A percentile compares a stretch with the other conserved stretches of the same genome.
phyloP scores from a whole-genome alignment of 2,797 vertebrate genomes.

The Girardinus metallicus region DNA sequence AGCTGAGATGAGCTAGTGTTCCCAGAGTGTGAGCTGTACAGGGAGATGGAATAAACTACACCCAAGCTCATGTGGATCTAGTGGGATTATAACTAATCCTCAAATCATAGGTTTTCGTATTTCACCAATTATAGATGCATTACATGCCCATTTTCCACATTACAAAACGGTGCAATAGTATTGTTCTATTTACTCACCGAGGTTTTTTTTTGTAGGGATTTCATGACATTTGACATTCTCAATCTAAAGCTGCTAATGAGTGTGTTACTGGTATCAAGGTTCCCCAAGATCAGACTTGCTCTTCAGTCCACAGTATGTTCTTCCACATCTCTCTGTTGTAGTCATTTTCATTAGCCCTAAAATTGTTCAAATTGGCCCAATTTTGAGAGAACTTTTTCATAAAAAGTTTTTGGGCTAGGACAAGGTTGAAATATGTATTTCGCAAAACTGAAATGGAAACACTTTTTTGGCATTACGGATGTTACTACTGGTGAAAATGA shows the following conservation, averaged over 20 bases:
- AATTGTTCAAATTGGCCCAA: too few relatives aligned
- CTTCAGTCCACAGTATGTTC: background rate
- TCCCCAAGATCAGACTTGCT: background rate
- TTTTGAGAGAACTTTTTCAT: too few relatives aligned
- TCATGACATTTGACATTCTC: background rate
- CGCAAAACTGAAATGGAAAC: too few relatives aligned
- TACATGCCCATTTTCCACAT: background rate
- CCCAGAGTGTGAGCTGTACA: background rate
- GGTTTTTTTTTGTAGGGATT: background rate
- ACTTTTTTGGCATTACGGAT: too few relatives aligned
- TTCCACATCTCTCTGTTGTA: background rate
- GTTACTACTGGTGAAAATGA: too few relatives aligned
- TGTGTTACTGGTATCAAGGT: background rate
- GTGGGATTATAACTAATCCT: slow-evolving; percentile 3
- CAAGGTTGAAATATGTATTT: too few relatives aligned
- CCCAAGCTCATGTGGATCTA: background rate
- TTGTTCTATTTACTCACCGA: background rate
- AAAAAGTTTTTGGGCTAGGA: too few relatives aligned
- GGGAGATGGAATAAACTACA: slow-evolving; percentile 1
- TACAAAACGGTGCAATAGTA: background rate
- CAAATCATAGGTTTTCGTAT: background rate
- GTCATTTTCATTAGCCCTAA: background rate
- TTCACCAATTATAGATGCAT: background rate
- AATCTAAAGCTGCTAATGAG: background rate
- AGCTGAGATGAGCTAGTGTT: background rate